A percentile compares a stretch with the other conserved stretches of the same genome.
These are phyloP conservation scores for Platorchestia sp. DNA, from an alignment of 1,140 invertebrate species.

Conservation along the genomic window DNA sequence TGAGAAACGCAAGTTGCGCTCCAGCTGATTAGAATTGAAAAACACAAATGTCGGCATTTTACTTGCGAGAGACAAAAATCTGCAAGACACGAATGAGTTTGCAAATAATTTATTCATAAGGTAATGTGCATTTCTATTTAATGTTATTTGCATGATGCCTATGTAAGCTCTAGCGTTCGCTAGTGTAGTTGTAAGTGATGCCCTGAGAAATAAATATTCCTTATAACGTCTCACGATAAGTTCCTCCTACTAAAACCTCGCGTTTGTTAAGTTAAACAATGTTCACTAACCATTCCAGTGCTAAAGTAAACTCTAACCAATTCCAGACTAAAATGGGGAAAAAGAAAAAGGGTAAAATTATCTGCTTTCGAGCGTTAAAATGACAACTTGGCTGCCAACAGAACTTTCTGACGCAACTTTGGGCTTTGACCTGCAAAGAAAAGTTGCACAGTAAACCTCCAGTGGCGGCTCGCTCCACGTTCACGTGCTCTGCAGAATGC, in stretches of 20 bases:
- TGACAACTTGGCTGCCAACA: neutral
- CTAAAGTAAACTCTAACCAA: constrained; percentile 2
- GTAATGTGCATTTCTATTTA: neutral
- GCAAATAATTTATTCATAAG: neutral
- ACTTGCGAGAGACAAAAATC: too few species aligned
- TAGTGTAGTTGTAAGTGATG: neutral
- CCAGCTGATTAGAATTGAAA: too few species aligned
- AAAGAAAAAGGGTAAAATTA: neutral
- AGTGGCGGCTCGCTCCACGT: neutral
- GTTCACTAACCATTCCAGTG: neutral
- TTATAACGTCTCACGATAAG: neutral
- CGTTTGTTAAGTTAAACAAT: neutral
- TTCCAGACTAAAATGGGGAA: neutral
- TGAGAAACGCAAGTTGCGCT: too few species aligned
- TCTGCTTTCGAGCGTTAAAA: neutral
- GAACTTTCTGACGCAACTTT: neutral
- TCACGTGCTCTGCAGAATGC: neutral
- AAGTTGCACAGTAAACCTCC: neutral
- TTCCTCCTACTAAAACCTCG: neutral
- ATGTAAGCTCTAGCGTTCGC: neutral
- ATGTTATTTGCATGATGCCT: neutral
- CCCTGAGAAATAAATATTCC: neutral
- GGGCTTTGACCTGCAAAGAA: neutral
- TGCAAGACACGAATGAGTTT: neutral
- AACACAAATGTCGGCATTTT: too few species aligned